A percentile compares a stretch with the other conserved stretches of the same genome.
Evolutionary conservation across 2,888 invertebrate species (phyloP).

Genomic region (Habroteleia sp.): DNA sequence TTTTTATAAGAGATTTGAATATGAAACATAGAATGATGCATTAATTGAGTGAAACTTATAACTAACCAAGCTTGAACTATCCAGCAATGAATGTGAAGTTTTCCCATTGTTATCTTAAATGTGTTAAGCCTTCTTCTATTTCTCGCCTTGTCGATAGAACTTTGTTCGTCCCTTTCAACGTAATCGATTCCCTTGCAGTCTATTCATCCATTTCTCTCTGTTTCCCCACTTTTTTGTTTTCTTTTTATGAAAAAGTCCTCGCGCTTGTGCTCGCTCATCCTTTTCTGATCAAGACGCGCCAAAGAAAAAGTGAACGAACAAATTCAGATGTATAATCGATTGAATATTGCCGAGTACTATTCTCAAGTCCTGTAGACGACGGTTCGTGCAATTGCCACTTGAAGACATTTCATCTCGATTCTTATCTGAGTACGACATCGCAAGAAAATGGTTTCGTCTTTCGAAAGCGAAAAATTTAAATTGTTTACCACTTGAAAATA

Average conservation of each 20-base stretch:
- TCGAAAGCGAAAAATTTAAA: conserved; percentile 60
- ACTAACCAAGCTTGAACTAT: no score
- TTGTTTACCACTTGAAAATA: conserved; percentile 60
- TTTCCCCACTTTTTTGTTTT: conserved; percentile 42
- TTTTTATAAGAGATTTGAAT: no score
- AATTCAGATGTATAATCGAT: conserved; percentile 69
- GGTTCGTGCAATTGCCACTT: conserved; percentile 69
- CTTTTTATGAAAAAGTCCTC: conserved; percentile 50
- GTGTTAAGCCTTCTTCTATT: conserved; percentile 46
- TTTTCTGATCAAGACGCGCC: conserved; percentile 56
- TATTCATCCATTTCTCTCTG: conserved; percentile 39
- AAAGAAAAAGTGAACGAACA: conserved; percentile 56
- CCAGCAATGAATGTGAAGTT: no score
- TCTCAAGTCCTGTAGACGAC: conserved; percentile 69
- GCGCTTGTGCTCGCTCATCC: conserved; percentile 21
- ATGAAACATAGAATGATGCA: no score
- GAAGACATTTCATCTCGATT: conserved; percentile 66
- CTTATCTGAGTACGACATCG: conserved; percentile 55
- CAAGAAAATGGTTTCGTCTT: conserved; percentile 61
- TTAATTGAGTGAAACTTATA: no score
- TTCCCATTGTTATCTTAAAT: conserved; percentile 48
- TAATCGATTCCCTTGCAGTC: conserved; percentile 53
- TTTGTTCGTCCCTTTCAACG: conserved; percentile 37
- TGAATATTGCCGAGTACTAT: conserved; percentile 62
- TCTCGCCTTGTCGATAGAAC: conserved; percentile 53